Percentiles rank a stretch among this genome's conserved stretches.
Conservation (phyloP, 2,888 invertebrate genomes). For the Brachypalpus laphriformis region DNA sequence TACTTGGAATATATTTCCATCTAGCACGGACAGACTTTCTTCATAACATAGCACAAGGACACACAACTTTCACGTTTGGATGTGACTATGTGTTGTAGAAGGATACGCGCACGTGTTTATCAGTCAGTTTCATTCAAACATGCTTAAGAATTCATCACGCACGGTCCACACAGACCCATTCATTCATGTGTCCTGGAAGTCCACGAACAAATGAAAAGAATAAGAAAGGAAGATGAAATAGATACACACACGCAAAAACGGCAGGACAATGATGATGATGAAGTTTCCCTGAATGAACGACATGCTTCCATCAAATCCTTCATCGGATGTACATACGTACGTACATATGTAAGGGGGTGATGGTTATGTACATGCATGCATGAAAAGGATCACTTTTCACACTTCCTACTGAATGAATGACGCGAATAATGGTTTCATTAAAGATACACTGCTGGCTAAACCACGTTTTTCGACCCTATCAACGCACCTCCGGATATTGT, state of each 20-base stretch:
- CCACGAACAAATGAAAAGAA: not conserved
- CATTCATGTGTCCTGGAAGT: conserved; percentile 50
- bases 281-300: conserved; percentile 62
- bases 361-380: conserved; percentile 35
- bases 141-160: conserved; percentile 68
- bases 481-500: conserved; percentile 72
- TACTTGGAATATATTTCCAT: conserved; percentile 10
- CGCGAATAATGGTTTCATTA: conserved; percentile 72
- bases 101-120: conserved; percentile 62
- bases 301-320: conserved; percentile 64
- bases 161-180: conserved; percentile 41
- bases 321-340: conserved; percentile 12
- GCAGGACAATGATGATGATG: conserved; percentile 61
- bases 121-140: conserved; percentile 55
- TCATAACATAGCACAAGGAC: not conserved
- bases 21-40: conserved; percentile 1
- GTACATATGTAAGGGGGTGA: not conserved
- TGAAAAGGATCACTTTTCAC: conserved; percentile 70
- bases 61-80: not conserved
- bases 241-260: not conserved
- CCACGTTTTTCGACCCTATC: conserved; percentile 51
- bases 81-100: conserved; percentile 8
- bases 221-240: not conserved
- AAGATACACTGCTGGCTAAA: conserved; percentile 68
- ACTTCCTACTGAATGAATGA: conserved; percentile 66